These are phyloP conservation scores for Bothrops alternatus DNA, from an alignment of 2,797 vertebrate genomes.

Conservation along the genomic window DNA sequence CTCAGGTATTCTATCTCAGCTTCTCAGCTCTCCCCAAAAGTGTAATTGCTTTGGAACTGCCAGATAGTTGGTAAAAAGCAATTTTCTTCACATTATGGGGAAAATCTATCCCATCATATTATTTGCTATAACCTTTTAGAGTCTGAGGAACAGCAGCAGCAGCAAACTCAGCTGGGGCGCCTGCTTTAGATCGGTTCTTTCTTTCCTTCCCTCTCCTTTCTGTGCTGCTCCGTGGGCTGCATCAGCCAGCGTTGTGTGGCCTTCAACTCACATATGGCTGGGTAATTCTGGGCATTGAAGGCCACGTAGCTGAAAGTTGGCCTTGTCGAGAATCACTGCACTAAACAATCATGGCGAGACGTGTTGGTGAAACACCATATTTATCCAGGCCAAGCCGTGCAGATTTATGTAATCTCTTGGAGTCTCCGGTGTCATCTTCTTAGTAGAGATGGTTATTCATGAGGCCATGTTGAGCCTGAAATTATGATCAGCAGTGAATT, in stretches of 20 bases:
- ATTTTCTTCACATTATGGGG: constrained; percentile 67
- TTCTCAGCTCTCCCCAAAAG: constrained; percentile 59
- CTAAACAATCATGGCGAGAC: neutral
- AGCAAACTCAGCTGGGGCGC: too few species aligned
- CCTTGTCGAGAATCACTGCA: neutral
- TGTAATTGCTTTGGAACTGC: constrained; percentile 73
- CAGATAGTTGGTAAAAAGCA: constrained; percentile 67
- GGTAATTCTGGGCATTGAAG: neutral
- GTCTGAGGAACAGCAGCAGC: neutral
- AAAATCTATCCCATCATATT: constrained; percentile 52
- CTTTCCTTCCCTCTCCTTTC: neutral
- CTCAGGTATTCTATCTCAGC: constrained; percentile 38
- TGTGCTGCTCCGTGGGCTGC: neutral
- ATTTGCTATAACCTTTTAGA: constrained; percentile 35
- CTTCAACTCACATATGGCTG: neutral
- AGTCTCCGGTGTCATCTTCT: neutral
- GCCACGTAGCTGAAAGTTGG: neutral
- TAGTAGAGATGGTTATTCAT: neutral
- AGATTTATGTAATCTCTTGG: neutral
- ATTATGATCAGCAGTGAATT: neutral
- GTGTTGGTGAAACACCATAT: neutral
- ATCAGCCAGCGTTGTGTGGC: neutral
- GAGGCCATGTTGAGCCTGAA: neutral
- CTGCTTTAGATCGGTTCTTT: neutral
- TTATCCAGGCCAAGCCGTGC: accelerated